These are phyloP conservation scores for Pollicipes pollicipes DNA, from an alignment of 1,140 invertebrate genomes.

Conservation along the genomic window DNA sequence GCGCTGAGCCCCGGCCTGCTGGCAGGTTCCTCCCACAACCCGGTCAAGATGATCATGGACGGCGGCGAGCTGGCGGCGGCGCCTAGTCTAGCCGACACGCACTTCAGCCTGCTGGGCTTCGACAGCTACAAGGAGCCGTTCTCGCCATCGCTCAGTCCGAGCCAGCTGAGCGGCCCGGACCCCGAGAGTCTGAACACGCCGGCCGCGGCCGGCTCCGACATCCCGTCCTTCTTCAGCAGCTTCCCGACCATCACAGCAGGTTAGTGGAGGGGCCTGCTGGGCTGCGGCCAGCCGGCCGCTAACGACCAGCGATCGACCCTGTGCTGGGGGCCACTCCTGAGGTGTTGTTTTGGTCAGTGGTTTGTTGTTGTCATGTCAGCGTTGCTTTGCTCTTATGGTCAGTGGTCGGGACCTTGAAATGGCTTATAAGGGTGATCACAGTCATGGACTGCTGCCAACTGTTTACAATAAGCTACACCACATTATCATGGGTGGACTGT, in stretches of 20 bases:
- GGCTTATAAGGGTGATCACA: too few relatives aligned
- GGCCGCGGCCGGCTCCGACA: slow-evolving; percentile 26
- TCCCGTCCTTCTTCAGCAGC: slow-evolving; percentile 24
- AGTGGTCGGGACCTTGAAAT: too few relatives aligned
- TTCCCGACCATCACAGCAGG: slow-evolving; percentile 25
- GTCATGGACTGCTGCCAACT: too few relatives aligned
- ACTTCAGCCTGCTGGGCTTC: not conserved
- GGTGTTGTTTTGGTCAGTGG: too few relatives aligned
- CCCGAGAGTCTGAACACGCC: slow-evolving; percentile 20
- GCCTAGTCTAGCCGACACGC: slow-evolving; percentile 13
- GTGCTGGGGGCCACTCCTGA: too few relatives aligned
- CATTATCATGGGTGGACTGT: too few relatives aligned
- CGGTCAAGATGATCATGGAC: slow-evolving; percentile 5
- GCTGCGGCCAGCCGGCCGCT: too few relatives aligned
- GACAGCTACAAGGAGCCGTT: slow-evolving; percentile 23
- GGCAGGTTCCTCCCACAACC: slow-evolving; percentile 14
- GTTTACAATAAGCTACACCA: too few relatives aligned
- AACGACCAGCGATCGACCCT: too few relatives aligned
- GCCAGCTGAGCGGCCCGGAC: not conserved
- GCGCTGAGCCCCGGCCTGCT: slow-evolving; percentile 22
- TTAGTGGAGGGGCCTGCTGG: too few relatives aligned
- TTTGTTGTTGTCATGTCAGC: too few relatives aligned
- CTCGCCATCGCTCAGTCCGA: not conserved
- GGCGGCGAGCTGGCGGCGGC: not conserved
- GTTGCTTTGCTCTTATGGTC: too few relatives aligned